phyloP scores from a whole-genome alignment of 2,797 vertebrate genomes.

The Lerista edwardsae region DNA sequence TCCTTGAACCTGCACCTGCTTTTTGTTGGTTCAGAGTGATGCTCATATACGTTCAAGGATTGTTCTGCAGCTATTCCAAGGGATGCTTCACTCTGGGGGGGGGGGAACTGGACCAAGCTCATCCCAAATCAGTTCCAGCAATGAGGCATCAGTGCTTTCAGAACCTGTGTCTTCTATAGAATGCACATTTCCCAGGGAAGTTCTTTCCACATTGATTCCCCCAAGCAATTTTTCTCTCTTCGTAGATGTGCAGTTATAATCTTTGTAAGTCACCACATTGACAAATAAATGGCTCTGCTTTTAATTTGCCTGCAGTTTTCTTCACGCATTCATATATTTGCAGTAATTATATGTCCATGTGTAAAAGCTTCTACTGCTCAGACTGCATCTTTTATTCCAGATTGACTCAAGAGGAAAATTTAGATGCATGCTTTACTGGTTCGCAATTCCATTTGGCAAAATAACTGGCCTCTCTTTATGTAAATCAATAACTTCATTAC shows the following conservation, averaged over 20 bases:
- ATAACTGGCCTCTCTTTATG: neutral
- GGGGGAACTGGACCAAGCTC: neutral
- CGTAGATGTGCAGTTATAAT: neutral
- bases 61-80: neutral
- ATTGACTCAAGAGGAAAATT: conserved; percentile 8
- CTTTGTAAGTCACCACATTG: neutral
- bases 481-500: conserved; percentile 29
- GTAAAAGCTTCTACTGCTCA: neutral
- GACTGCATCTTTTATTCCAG: neutral
- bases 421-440: neutral
- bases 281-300: neutral
- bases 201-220: neutral
- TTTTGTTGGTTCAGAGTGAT: neutral
- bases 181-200: neutral
- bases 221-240: neutral
- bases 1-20: no score
- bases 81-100: neutral
- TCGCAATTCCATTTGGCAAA: conserved; percentile 12
- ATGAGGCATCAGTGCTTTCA: neutral
- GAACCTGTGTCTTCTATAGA: neutral
- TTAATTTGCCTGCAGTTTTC: neutral
- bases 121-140: neutral
- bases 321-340: conserved; percentile 1
- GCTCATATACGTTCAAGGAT: neutral
- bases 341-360: neutral